phyloP scores from a whole-genome alignment of 2,888 invertebrate species.

The Cephonodes hylas region DNA sequence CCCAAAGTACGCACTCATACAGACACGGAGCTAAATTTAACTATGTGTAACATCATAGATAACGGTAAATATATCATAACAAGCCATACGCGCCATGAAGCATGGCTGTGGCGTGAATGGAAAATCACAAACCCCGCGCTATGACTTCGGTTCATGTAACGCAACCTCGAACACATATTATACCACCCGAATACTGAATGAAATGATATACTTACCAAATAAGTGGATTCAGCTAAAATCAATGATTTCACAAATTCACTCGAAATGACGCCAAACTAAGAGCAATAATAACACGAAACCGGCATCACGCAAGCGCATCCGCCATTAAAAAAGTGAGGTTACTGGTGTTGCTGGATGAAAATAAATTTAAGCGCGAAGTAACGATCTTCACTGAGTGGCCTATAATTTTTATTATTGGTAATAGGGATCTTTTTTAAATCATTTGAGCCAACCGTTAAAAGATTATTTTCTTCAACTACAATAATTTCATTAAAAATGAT shows the following conservation, averaged over 20 bases:
- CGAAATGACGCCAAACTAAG: conserved; percentile 70
- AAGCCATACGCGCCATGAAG: conserved; percentile 64
- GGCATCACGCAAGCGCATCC: conserved; percentile 81
- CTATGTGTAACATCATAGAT: conserved; percentile 32
- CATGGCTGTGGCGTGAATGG: conserved; percentile 64
- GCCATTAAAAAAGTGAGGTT: conserved; percentile 69
- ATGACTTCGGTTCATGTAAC: conserved; percentile 22
- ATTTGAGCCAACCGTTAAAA: no score
- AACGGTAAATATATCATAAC: conserved; percentile 56
- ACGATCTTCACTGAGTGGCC: neutral
- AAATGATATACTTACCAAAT: conserved; percentile 45
- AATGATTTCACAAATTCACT: conserved; percentile 51
- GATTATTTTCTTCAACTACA: no score
- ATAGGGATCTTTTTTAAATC: no score
- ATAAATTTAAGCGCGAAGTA: neutral
- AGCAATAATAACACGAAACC: conserved; percentile 74
- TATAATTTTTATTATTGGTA: neutral
- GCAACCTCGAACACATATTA: neutral
- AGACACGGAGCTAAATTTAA: conserved; percentile 31
- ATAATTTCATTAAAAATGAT: no score
- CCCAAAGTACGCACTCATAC: conserved; percentile 24
- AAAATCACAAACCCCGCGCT: conserved; percentile 57
- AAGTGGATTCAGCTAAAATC: conserved; percentile 44
- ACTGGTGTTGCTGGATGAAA: conserved; percentile 43
- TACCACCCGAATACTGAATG: neutral